Base-by-base conservation (phyloP, 2,113 vertebrate species). In the Arizona elegans region DNA sequence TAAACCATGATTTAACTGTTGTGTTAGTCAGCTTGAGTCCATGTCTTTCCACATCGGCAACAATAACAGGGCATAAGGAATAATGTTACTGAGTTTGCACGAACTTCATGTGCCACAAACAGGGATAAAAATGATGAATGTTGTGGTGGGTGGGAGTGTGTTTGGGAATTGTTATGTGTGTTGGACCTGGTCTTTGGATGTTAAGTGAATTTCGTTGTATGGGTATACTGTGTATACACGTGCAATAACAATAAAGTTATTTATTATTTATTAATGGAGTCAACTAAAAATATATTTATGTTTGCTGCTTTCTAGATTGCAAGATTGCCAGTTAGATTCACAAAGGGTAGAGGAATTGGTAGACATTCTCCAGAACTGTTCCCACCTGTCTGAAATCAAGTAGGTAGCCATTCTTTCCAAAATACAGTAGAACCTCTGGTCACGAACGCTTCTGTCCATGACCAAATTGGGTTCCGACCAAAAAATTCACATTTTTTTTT, bases 381-480 rank as follows among this genome's bases (percentile, higher is more conserved):
- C 96, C 11, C 26, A 1, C 17, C 94, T 98, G 92, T 97, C 97
- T 0, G 95, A 98, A 96, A 92, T 98, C 15, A 96, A 98, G 98
- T 98, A 94, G 97, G 98, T 97, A 56, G 23, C 59, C 91, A 47
- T 93, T 93, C 54, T 75, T 75, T 93, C 65, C 12, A 65, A 9
- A 17, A 47, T 47, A 47, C 4, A 47, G 43, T 47, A 47, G 43
- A 47, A 47, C 43, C 43, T 47, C 43, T 47, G 43, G 43, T 5
- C 43, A 47, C 4, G 4, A 47, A 47, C 43, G 43, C 43, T 47
- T 47, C 43, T 47, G 43, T 4, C 43, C 43, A 47, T 0, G 0
- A 47, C 3, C 43, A 47, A 47, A 47, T 47, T 0, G 43, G 43
- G 43, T 47, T 47, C 43, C 43, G 43, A 47, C 3, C 43, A 47